Conservation (phyloP, 1,140 invertebrate genomes). For the Acromyrmex echinatior region DNA sequence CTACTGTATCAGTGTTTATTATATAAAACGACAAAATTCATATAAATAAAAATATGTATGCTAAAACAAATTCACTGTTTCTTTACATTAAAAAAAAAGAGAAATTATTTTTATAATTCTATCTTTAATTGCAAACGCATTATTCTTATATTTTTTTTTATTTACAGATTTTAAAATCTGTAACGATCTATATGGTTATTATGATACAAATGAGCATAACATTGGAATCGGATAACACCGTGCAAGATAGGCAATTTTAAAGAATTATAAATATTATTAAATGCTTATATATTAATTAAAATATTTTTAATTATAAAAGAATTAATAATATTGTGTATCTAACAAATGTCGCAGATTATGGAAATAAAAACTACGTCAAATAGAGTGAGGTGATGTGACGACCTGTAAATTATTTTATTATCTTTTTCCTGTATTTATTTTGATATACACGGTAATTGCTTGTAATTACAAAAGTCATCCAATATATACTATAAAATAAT, state of each 20-base stretch:
- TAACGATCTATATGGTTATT: conserved; percentile 62
- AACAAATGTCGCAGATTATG: neutral
- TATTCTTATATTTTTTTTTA: neutral
- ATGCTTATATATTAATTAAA: no score
- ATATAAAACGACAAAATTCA: neutral
- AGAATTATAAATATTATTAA: neutral
- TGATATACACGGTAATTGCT: neutral
- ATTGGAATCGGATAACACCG: neutral
- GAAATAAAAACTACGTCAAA: no score
- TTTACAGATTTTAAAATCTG: conserved; percentile 48
- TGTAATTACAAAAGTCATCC: neutral
- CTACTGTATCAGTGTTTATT: neutral
- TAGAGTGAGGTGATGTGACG: neutral
- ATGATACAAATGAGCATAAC: conserved; percentile 56
- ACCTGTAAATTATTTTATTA: neutral
- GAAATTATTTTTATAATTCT: neutral
- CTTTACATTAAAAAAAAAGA: neutral
- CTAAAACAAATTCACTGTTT: neutral
- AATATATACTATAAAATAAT: neutral
- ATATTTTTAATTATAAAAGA: no score
- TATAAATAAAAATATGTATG: neutral
- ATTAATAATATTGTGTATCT: no score
- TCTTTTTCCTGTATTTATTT: neutral
- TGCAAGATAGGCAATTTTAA: neutral
- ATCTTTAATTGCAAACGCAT: no score